Evolutionary conservation across 2,113 vertebrate species (phyloP), one percentile per base, ranked within the genome.

Genomic region (Bubo blakistoni): DNA sequence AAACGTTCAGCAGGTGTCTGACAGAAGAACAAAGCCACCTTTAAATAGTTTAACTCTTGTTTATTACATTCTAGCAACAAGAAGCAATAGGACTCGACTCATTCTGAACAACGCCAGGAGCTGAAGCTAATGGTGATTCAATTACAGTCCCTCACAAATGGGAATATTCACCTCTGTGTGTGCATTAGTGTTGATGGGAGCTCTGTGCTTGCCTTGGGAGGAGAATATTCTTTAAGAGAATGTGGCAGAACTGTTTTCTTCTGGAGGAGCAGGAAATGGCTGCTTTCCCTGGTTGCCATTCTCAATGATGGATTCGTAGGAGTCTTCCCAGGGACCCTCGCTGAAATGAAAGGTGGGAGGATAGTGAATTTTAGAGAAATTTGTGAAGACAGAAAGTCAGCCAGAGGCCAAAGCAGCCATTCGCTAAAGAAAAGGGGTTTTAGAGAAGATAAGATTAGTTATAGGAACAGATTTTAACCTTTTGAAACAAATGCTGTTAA

Each of bases 191-290:
- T 93, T 97, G 97, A 97, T 97, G 95, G 96, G 91, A 98, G 89
- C 85, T 88, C 93, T 96, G 96, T 96, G 92, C 92, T 96, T 97
- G 95, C 96, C 97, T 98, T 92, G 82, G 86, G 94, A 96, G 79
- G 82, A 97, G 90, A 96, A 93, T 91, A 97, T 74, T 94, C 97
- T 98, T 98, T 96, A 96, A 96, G 88, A 96, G 94, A 94, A 97
- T 90, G 94, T 97, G 96, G 95, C 12, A 98, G 91, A 96, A 94
- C 80, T 91, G 88, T 97, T 96, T 96, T 93, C 95, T 91, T 97
- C 95, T 96, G 89, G 73, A 88, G 81, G 14, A 70, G 22, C 1
- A 6, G 61, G 89, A 96, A 97, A 96, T 71, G 86, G 79, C 52
- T 88, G 36, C 66, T 92, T 81, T 94, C 66, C 83, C 73, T 55